Percentiles rank a stretch among this genome's conserved stretches.
Evolutionary conservation across 2,888 invertebrate genomes (phyloP).

Genomic region (Napeogenes inachia): DNA sequence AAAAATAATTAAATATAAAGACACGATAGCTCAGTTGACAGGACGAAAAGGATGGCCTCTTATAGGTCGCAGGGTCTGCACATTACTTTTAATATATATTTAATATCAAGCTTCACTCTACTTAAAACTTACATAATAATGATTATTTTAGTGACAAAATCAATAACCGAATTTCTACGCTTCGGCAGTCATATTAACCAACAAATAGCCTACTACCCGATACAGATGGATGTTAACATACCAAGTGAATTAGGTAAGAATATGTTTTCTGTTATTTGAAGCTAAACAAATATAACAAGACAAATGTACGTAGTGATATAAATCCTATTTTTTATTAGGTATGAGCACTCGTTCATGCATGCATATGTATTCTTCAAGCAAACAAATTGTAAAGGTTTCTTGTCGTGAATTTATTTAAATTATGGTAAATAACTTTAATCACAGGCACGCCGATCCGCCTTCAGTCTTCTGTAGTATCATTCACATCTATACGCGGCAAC

Average conservation of each 20-base stretch:
- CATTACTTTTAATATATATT: too few species aligned
- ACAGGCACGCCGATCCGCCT: constrained; percentile 78
- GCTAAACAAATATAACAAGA: background rate
- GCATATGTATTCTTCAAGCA: too few species aligned
- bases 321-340: too few species aligned
- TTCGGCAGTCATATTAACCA: constrained; percentile 80
- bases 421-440: background rate
- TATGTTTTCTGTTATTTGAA: too few species aligned
- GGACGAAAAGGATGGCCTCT: too few species aligned
- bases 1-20: too few species aligned
- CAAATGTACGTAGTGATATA: constrained; percentile 3
- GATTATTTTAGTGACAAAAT: constrained; percentile 66
- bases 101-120: too few species aligned
- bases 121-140: too few species aligned
- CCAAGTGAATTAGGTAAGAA: constrained; percentile 65
- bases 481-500: constrained; percentile 83
- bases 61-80: too few species aligned
- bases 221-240: constrained; percentile 62
- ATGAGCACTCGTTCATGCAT: too few species aligned
- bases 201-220: constrained; percentile 65
- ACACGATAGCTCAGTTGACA: too few species aligned
- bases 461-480: constrained; percentile 69
- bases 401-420: background rate
- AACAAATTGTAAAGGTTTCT: too few species aligned
- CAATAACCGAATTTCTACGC: constrained; percentile 74